Evolutionary conservation across 2,113 vertebrate species (phyloP), one percentile per base, ranked within the genome.

Genomic region (Sander lucioperca): DNA sequence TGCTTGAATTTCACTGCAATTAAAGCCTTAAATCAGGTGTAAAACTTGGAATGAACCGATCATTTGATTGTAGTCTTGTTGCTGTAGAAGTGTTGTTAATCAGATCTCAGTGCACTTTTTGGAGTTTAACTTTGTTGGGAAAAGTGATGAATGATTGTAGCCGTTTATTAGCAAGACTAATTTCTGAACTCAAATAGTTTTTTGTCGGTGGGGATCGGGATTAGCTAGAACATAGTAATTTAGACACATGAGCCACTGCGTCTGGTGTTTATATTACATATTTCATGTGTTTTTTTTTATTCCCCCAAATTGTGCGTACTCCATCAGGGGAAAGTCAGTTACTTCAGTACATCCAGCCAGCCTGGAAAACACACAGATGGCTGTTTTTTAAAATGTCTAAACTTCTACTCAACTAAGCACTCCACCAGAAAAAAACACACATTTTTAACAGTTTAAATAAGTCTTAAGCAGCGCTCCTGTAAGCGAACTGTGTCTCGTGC

Each of bases 131-230:
- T 47, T 50, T 27, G 36, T 77, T n/a, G 33, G 73, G 23, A 30
- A 39, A 63, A 36, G 33, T 36, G 51, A 82, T 18, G 2, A 7
- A 62, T 14, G 15, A 27, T 21, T 51, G 16, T 27, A 2, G 36
- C 70, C 62, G 56, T 73, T 73, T 68, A 81, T 81, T 57, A 81
- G 16, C 6, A 13, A 9, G 33, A 74, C 27, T 43, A 3, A 82
- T 69, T 78, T 14, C 27, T 67, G 21, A 13, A 63, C 30, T 67
- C 15, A 63, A 25, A 81, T 72, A 14, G 70, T 74, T 74, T 68
- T 16, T 4, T 51, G 0, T 43, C 11, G 39, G 27, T 23, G 25
- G 5, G 10, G n/a, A 12, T 53, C 27, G 14, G 27, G 63, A 61
- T 53, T 51, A 21, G 11, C 19, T 59, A 0, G 6, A 51, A 18